Base-by-base conservation (phyloP, 2,797 vertebrate genomes). In the Rhadinocentrus ornatus region DNA sequence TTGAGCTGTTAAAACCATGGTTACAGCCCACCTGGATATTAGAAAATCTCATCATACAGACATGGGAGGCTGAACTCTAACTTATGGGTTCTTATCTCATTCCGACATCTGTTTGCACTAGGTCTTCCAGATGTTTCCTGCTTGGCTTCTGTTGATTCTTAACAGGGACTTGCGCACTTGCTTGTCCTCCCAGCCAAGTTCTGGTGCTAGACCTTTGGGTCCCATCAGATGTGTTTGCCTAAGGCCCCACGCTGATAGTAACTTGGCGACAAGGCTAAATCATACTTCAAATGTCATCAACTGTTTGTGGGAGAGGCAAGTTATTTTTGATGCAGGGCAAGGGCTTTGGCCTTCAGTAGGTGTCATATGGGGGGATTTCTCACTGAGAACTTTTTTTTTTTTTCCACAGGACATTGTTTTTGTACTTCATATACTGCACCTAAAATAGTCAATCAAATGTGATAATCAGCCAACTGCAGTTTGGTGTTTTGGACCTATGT, bases 61-160 rank as follows among this genome's bases (percentile, higher is more conserved):
- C 75, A 83, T 85, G 86, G 83, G 83, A 84, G 86, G 78, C 82
- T 88, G 78, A 90, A 87, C 81, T 85, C 79, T 75, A 80, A 82
- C 81, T 88, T 83, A 73, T 41, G 58, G 53, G 60, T 81, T 88
- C 87, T 94, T 94, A 95, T 95, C 94, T 92, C 88, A 87, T 87
- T 83, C 85, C 78, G 86, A 93, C 94, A 95, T 95, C 95, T 95
- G 94, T 91, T 94, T 85, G 91, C 88, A 85, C 91, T 89, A 81
- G 85, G 83, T 84, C 88, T 81, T 90, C 93, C 95, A 95, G 95
- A 95, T 95, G 95, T 95, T 95, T 95, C 95, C 95, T 95, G 93
- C 92, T 89, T 91, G 87, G 91, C 88, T 90, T 89, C 90, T 90
- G 91, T 88, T 88, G 82, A 82, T 83, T 76, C 81, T 74, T 80